phyloP scores from a whole-genome alignment of 2,888 invertebrate genomes.

The Ectemnius lituratus region DNA sequence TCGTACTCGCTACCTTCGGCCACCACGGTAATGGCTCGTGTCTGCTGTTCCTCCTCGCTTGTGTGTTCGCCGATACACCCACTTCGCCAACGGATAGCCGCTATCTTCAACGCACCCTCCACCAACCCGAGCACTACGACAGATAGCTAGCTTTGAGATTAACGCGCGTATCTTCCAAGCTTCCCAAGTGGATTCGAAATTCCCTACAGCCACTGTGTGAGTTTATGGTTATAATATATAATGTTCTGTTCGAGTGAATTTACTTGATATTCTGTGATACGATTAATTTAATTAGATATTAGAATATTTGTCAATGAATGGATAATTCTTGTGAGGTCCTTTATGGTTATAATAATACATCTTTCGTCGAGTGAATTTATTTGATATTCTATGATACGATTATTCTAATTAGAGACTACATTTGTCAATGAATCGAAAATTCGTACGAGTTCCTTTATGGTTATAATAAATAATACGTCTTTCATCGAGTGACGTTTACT shows the following conservation, averaged over 20 bases:
- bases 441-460: conserved; percentile 41
- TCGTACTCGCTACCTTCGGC: conserved; percentile 71
- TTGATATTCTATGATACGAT: no score
- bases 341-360: conserved; percentile 24
- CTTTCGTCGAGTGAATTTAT: no score
- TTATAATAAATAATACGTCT: not conserved
- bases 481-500: no score
- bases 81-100: conserved; percentile 58
- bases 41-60: conserved; percentile 60
- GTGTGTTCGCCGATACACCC: conserved; percentile 53
- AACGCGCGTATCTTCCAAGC: conserved; percentile 36
- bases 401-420: no score
- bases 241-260: no score
- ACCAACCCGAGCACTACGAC: conserved; percentile 21
- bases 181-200: conserved; percentile 33
- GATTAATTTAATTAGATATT: no score
- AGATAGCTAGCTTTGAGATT: conserved; percentile 46
- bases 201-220: no score
- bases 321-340: conserved; percentile 32
- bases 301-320: no score
- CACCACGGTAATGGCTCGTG: conserved; percentile 75
- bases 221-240: no score
- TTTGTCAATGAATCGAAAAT: not conserved
- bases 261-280: no score
- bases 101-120: conserved; percentile 43